phyloP scores from a whole-genome alignment of 2,888 invertebrate species.

The Drosophila dives region DNA sequence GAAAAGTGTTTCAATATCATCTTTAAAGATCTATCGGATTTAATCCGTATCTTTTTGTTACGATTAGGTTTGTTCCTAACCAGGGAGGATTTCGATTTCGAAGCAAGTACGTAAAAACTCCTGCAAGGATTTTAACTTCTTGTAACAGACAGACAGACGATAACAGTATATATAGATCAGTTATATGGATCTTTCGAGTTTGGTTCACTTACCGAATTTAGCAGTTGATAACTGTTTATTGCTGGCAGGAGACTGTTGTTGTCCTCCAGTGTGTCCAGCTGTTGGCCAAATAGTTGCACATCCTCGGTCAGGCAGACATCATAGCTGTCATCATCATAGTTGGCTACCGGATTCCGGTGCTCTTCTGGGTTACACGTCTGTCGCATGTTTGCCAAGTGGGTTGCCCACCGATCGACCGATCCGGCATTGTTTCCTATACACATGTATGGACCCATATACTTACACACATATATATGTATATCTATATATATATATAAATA shows the following conservation, averaged over 20 bases:
- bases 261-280: slow-evolving; percentile 36
- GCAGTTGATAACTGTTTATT: slow-evolving; percentile 14
- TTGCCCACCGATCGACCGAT: slow-evolving; percentile 13
- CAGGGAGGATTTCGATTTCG: too few species aligned
- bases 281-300: slow-evolving; percentile 55
- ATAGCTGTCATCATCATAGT: slow-evolving; percentile 29
- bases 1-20: background rate
- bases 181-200: background rate
- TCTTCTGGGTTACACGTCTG: slow-evolving; percentile 9
- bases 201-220: slow-evolving; percentile 36
- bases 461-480: background rate
- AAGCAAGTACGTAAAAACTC: too few species aligned
- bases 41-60: background rate
- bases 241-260: slow-evolving; percentile 18
- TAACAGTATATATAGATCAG: background rate
- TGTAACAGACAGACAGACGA: background rate
- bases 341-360: slow-evolving; percentile 4
- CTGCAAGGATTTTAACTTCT: too few species aligned
- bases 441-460: background rate
- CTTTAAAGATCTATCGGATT: background rate
- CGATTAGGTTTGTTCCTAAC: background rate
- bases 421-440: slow-evolving; percentile 7
- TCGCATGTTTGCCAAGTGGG: slow-evolving; percentile 36
- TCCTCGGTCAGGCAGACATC: slow-evolving; percentile 53
- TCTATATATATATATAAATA: background rate